Evolutionary conservation across 2,888 invertebrate species (phyloP).

Genomic region (Lathronympha strigana): DNA sequence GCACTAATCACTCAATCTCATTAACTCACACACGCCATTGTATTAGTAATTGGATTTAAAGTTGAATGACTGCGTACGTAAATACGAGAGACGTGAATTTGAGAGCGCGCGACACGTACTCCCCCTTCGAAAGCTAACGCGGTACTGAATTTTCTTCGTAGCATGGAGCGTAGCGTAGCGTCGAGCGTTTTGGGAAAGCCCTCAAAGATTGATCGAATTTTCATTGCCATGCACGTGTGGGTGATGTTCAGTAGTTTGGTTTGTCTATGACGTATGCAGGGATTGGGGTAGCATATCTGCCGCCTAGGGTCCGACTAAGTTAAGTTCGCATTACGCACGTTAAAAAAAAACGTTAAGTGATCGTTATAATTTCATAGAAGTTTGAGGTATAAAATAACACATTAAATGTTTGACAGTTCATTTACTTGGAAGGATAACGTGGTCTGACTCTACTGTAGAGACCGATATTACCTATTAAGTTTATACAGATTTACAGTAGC

Average conservation of each 20-base stretch:
- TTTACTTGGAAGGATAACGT: too few species aligned
- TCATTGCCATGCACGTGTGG: constrained; percentile 28
- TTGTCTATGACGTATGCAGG: not conserved
- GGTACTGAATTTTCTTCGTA: constrained; percentile 60
- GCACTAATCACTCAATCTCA: constrained; percentile 53
- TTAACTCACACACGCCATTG: constrained; percentile 59
- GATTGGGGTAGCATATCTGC: not conserved
- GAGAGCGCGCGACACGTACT: constrained; percentile 50
- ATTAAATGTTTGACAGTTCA: too few species aligned
- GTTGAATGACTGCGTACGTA: constrained; percentile 66
- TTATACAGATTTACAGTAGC: too few species aligned
- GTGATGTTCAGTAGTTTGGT: constrained; percentile 8
- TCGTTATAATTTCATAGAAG: too few species aligned
- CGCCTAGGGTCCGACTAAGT: not conserved
- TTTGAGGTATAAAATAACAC: too few species aligned
- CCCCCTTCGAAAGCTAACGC: constrained; percentile 55
- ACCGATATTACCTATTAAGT: too few species aligned
- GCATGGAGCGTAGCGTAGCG: constrained; percentile 57
- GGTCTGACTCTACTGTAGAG: too few species aligned
- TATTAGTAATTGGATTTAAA: constrained; percentile 71
- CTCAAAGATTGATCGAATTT: constrained; percentile 44
- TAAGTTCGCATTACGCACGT: not conserved
- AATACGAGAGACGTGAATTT: constrained; percentile 58
- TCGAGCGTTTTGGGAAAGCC: constrained; percentile 61
- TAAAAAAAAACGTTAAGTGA: too few species aligned